These are phyloP conservation scores for Phodopus roborovskii DNA, from an alignment of 2,113 vertebrate genomes.

Conservation along the genomic window DNA sequence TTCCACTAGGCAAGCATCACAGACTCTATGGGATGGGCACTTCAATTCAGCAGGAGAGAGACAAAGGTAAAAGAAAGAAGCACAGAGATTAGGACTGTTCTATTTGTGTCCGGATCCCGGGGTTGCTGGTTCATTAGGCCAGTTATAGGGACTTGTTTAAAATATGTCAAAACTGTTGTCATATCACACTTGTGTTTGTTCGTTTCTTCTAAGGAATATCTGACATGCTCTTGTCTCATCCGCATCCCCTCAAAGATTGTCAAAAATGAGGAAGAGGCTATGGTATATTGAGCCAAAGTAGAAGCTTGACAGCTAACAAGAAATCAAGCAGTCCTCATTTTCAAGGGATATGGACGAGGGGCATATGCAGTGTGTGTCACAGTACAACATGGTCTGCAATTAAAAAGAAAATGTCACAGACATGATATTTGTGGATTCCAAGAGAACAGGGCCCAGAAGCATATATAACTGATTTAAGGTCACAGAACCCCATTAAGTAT, in stretches of 20 bases:
- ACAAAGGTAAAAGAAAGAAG: constrained; percentile 28
- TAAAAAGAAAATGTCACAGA: background rate
- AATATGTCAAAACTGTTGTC: constrained; percentile 55
- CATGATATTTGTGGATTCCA: background rate
- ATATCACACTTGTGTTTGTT: background rate
- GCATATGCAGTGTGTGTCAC: background rate
- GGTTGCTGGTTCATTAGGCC: background rate
- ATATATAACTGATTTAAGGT: background rate
- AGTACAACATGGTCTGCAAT: background rate
- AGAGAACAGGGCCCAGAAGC: background rate
- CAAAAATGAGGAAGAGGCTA: background rate
- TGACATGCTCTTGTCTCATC: background rate
- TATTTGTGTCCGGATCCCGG: constrained; percentile 20
- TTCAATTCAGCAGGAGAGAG: constrained; percentile 58
- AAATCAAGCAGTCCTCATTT: background rate
- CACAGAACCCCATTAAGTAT: background rate
- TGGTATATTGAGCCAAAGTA: background rate
- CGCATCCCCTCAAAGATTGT: background rate
- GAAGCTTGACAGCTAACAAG: background rate
- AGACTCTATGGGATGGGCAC: background rate
- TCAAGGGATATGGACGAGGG: background rate
- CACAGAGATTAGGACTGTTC: background rate
- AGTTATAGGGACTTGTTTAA: constrained; percentile 35
- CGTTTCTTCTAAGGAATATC: background rate
- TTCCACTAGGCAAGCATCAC: background rate